Evolutionary conservation across 2,888 invertebrate species (phyloP), one percentile per base, ranked within the genome.

Genomic region (Euplagia quadripunctaria): DNA sequence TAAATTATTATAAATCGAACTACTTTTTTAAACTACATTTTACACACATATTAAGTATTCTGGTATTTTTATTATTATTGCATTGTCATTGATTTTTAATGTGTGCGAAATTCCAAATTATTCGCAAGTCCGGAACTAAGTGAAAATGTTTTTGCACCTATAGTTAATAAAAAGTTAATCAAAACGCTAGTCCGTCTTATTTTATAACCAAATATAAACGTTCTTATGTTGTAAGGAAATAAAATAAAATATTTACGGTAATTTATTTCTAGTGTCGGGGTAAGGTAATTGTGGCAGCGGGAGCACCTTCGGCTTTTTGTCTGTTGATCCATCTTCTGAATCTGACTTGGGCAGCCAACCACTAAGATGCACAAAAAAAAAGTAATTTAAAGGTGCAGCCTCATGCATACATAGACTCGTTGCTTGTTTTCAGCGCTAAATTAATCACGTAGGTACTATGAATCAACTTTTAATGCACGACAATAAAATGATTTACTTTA

Each of bases 311-410:
- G 52, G 49, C 46, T n/a, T 1, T 42, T 51, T 41, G 41, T n/a
- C 66, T 46, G 49, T n/a, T 41, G 66, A 41, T 52, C 11, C 61
- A 46, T 14, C 61, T 41, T 49, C 61, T 16, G 31, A 49, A 49
- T 51, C 41, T 49, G n/a, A 66, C 51, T 55, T 52, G 41, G 58
- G 70, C 72, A 20, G 63, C 70, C 52, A 64, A 66, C 41, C 69
- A 68, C 41, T 72, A 63, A 52, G 72, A 68, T 63, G 51, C 67
- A 72, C 51, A 72, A 72, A 72, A 71, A 65, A 52, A 42, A 52
- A 41, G 31, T 67, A 31, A 31, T 31, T 68, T 8, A 42, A 17
- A 68, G 46, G 41, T 58, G n/a, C 58, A 9, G n/a, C 0, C n/a
- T 3, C 4, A 4, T 6, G 43, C 43, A 46, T 46, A 31, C 31